Evolutionary conservation across 2,888 invertebrate species (phyloP).

Genomic region (Teleiodes luculella): DNA sequence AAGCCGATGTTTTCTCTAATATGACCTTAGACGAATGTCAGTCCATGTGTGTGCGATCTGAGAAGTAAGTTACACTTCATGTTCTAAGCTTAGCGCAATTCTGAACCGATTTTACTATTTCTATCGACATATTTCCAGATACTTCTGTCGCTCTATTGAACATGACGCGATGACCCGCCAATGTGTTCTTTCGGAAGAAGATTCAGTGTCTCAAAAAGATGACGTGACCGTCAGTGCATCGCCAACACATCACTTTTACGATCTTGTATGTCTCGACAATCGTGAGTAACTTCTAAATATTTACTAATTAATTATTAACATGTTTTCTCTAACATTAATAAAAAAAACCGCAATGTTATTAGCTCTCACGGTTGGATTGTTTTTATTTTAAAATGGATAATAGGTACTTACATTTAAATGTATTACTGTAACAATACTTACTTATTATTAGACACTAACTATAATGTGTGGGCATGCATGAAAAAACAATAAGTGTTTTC

Average conservation of each 20-base stretch:
- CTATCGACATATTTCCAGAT: conserved; percentile 58
- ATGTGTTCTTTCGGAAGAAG: conserved; percentile 94
- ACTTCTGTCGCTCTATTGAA: conserved; percentile 93
- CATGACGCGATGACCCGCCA: conserved; percentile 92
- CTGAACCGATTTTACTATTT: not conserved
- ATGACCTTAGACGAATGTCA: conserved; percentile 93
- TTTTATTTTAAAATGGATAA: no score
- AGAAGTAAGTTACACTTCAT: conserved; percentile 80
- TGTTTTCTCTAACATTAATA: conserved; percentile 9
- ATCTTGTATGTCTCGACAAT: conserved; percentile 92
- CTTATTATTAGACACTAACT: conserved; percentile 16
- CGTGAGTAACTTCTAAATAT: conserved; percentile 80
- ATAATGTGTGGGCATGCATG: conserved; percentile 36
- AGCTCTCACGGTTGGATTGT: not conserved
- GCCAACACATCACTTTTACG: conserved; percentile 91
- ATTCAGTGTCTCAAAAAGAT: conserved; percentile 92
- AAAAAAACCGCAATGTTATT: not conserved
- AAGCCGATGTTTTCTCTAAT: conserved; percentile 91
- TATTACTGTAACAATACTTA: conserved; percentile 11
- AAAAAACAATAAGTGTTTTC: conserved; percentile 64
- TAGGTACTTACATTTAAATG: conserved; percentile 5
- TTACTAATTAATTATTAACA: conserved; percentile 10
- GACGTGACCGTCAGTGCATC: conserved; percentile 91
- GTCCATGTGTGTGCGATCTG: conserved; percentile 90
- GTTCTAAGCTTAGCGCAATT: not conserved